A percentile compares a stretch with the other conserved stretches of the same genome.
These are phyloP conservation scores for Leontocebus nigricollis DNA, from an alignment of 2,797 vertebrate genomes.

Conservation along the genomic window DNA sequence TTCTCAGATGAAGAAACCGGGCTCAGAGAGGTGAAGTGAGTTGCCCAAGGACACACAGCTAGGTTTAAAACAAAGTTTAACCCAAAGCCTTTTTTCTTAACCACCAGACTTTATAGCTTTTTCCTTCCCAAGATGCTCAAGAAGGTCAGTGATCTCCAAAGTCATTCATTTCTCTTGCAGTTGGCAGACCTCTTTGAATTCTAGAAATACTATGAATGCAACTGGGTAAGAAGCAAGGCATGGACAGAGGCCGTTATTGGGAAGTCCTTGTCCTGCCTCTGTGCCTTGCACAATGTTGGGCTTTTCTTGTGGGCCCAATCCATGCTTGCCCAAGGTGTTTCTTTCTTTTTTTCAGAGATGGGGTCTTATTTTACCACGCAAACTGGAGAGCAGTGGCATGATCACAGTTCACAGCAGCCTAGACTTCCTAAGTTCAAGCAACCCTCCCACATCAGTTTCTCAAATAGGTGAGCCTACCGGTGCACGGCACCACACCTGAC, in stretches of 20 bases:
- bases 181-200: neutral
- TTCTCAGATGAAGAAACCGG: neutral
- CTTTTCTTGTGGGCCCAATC: neutral
- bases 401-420: neutral
- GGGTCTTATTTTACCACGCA: neutral
- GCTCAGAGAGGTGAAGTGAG: constrained; percentile 26
- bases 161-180: neutral
- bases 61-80: neutral
- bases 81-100: neutral
- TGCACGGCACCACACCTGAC: neutral
- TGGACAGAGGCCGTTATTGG: fast-evolving
- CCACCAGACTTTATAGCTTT: neutral
- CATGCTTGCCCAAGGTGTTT: neutral
- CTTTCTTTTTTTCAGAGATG: neutral
- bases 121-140: neutral
- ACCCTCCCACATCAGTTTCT: neutral
- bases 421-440: neutral
- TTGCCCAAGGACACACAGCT: neutral
- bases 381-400: neutral
- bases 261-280: neutral
- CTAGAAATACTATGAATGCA: neutral
- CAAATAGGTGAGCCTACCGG: neutral
- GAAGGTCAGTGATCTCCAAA: neutral
- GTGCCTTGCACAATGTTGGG: no score
- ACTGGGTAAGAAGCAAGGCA: neutral